phyloP scores from a whole-genome alignment of 2,888 invertebrate species.

The Drosophila antonietae region DNA sequence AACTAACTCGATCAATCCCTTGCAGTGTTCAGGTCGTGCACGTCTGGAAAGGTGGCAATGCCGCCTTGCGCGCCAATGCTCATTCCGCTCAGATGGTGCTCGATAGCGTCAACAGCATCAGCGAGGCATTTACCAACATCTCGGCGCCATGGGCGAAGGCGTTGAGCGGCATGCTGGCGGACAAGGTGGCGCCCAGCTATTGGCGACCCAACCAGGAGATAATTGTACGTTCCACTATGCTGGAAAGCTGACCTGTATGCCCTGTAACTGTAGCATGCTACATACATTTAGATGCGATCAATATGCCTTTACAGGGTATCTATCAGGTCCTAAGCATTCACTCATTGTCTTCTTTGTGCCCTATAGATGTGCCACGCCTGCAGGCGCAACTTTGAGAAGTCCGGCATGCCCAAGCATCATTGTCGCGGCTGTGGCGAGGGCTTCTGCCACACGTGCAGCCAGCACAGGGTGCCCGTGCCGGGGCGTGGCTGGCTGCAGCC shows the following conservation, averaged over 20 bases:
- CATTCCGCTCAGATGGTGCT: slow-evolving; percentile 87
- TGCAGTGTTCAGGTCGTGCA: slow-evolving; percentile 88
- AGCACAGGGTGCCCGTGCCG: slow-evolving; percentile 89
- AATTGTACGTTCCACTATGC: slow-evolving; percentile 85
- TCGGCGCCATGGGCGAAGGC: slow-evolving; percentile 90
- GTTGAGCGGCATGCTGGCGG: slow-evolving; percentile 89
- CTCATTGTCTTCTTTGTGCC: neutral
- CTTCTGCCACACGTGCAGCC: slow-evolving; percentile 90
- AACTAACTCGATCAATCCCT: neutral
- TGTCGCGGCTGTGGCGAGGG: slow-evolving; percentile 92
- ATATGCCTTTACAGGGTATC: slow-evolving; percentile 5
- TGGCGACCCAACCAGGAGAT: slow-evolving; percentile 92
- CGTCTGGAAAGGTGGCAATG: slow-evolving; percentile 88
- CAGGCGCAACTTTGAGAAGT: slow-evolving; percentile 86
- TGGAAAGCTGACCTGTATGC: neutral
- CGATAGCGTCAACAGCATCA: slow-evolving; percentile 88
- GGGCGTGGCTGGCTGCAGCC: slow-evolving; percentile 89
- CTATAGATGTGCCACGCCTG: slow-evolving; percentile 88
- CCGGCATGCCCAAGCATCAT: slow-evolving; percentile 89
- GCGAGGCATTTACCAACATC: slow-evolving; percentile 88
- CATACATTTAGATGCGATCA: too few relatives aligned
- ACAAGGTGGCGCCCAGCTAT: slow-evolving; percentile 90
- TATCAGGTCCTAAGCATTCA: neutral
- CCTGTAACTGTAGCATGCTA: neutral
- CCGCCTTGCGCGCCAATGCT: slow-evolving; percentile 85